Evolutionary conservation across 2,113 vertebrate species (phyloP).

Genomic region (Eulemur macaco): DNA sequence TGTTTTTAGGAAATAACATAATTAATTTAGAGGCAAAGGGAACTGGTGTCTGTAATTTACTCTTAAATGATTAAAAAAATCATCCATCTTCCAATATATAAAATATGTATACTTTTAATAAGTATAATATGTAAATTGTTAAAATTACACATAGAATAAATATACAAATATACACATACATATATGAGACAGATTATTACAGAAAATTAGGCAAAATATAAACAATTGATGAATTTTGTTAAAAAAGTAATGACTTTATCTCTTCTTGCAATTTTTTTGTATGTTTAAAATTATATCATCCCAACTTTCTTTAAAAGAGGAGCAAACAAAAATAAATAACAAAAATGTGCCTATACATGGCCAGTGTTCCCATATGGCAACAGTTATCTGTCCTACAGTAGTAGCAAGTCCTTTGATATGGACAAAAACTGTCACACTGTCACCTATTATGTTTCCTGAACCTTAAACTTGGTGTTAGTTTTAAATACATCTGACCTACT

Average conservation of each 20-base stretch:
- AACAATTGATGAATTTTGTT: background rate
- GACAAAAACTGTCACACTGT: background rate
- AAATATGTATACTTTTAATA: background rate
- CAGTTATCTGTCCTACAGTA: background rate
- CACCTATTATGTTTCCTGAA: background rate
- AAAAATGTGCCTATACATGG: too few species aligned
- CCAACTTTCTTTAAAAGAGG: background rate
- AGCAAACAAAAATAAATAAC: background rate
- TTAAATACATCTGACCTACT: background rate
- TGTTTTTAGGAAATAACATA: background rate
- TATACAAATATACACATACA: background rate
- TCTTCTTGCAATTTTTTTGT: background rate
- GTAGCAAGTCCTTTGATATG: background rate
- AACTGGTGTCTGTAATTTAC: background rate
- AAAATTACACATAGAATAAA: background rate
- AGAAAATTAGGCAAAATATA: background rate
- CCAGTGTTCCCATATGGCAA: background rate
- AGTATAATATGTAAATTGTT: background rate
- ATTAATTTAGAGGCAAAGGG: background rate
- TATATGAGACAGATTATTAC: background rate
- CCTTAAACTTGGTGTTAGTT: background rate
- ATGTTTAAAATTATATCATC: background rate
- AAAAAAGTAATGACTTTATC: background rate
- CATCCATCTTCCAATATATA: background rate
- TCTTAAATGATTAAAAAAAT: background rate